Evolutionary conservation across 2,113 vertebrate species (phyloP).

Genomic region (Otocyon megalotis): DNA sequence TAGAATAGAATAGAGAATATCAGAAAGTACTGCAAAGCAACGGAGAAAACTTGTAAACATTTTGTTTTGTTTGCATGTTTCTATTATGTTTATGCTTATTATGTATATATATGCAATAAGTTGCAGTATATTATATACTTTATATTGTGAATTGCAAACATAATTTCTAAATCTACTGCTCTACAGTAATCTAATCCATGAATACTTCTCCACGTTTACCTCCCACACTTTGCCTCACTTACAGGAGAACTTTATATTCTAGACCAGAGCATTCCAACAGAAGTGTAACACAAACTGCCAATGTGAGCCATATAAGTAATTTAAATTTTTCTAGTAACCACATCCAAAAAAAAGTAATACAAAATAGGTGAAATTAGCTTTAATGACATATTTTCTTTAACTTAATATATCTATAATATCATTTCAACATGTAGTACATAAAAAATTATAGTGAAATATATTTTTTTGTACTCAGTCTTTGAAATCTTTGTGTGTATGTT

Average conservation of each 20-base stretch:
- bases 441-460: neutral
- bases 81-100: neutral
- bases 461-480: neutral
- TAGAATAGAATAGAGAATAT: neutral
- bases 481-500: neutral
- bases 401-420: neutral
- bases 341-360: neutral
- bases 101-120: neutral
- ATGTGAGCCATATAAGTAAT: neutral
- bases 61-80: neutral
- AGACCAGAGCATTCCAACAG: neutral
- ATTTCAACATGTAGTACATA: conserved; percentile 13
- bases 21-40: neutral
- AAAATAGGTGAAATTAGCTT: neutral
- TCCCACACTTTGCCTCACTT: neutral
- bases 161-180: neutral
- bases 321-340: neutral
- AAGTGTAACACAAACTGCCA: neutral
- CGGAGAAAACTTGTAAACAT: neutral
- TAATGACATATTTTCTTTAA: neutral
- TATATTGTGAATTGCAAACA: neutral
- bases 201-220: neutral
- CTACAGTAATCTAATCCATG: neutral
- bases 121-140: neutral
- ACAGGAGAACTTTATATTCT: neutral